Evolutionary conservation across 2,888 invertebrate species (phyloP), one percentile per base, ranked within the genome.

Genomic region (Griposia aprilina): DNA sequence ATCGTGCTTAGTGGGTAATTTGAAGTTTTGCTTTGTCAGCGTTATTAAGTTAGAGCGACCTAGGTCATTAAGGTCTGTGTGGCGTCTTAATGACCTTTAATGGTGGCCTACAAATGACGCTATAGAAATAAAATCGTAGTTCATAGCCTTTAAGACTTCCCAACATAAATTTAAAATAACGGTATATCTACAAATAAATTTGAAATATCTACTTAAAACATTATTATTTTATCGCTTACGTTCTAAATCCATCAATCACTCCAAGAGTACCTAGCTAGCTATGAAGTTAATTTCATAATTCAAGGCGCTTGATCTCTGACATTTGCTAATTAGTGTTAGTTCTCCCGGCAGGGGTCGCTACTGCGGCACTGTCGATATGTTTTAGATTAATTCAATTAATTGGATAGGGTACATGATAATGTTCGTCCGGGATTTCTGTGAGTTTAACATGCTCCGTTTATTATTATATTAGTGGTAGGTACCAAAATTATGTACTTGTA

Each of bases 301-400:
- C 50, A 74, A 59, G 67, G 66, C 55, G 59, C 65, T 81, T 74
- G 68, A 60, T 60, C 75, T 66, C 77, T 74, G 66, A 67, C 63
- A 83, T 79, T 67, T 50, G 36, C 30, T 78, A 80, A 87, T 85
- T 76, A 81, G 67, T 77, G 73, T 78, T 65, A 79, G 62, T 69
- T 55, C 60, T 41, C 13, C 60, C 67, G 48, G 20, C 36, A 78
- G 73, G 76, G 74, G 71, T 75, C 68, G 73, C 68, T 69, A 78
- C 70, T 60, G 52, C 68, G 36, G 36, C 45, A 59, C 50, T 74
- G 76, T 75, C 72, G 72, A 69, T 67, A 68, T 71, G 63, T 75
- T 81, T 67, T 78, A 68, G 67, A 80, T 81, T 80, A 85, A 26
- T 83, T 66, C 63, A 13, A 63, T 59, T 77, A 80, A 87, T 79